phyloP scores from a whole-genome alignment of 2,888 invertebrate genomes.

The Xestobium rufovillosum region DNA sequence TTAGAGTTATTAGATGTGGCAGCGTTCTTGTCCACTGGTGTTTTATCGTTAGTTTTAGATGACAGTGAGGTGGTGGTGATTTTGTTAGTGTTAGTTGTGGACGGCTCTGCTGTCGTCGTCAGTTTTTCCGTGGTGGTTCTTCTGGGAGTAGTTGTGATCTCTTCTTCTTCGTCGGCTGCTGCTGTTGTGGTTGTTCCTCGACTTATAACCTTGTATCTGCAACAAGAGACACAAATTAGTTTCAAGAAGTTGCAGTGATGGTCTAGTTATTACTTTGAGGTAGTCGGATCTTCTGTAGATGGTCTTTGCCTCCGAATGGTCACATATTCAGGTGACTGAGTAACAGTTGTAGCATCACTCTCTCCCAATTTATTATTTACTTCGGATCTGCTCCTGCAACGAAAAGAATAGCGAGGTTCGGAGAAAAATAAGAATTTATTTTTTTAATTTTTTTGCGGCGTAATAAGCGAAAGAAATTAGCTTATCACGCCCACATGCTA shows the following conservation, averaged over 20 bases:
- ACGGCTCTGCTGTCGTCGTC: constrained; percentile 11
- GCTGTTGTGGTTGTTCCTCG: constrained; percentile 23
- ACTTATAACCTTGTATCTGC: constrained; percentile 26
- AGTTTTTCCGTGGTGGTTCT: constrained; percentile 6
- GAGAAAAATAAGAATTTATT: too few species aligned
- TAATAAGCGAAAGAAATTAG: too few species aligned
- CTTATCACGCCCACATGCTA: too few species aligned
- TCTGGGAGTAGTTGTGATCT: constrained; percentile 7
- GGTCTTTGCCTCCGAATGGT: constrained; percentile 62
- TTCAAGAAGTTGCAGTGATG: constrained; percentile 3
- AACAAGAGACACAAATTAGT: constrained; percentile 13
- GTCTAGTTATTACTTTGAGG: constrained; percentile 41
- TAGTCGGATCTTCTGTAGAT: constrained; percentile 43
- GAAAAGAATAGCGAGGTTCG: too few species aligned
- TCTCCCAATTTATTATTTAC: constrained; percentile 33
- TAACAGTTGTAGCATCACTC: constrained; percentile 16
- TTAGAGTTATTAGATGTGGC: background rate
- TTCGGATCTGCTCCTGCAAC: constrained; percentile 19
- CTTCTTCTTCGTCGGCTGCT: constrained; percentile 14
- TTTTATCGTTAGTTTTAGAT: constrained; percentile 3
- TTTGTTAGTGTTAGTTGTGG: background rate
- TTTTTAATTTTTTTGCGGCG: too few species aligned
- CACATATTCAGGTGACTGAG: constrained; percentile 54
- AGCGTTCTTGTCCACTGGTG: too few species aligned
- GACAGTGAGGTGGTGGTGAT: constrained; percentile 12